Base-by-base conservation (phyloP, 2,888 invertebrate species). In the Lycia hirtaria region DNA sequence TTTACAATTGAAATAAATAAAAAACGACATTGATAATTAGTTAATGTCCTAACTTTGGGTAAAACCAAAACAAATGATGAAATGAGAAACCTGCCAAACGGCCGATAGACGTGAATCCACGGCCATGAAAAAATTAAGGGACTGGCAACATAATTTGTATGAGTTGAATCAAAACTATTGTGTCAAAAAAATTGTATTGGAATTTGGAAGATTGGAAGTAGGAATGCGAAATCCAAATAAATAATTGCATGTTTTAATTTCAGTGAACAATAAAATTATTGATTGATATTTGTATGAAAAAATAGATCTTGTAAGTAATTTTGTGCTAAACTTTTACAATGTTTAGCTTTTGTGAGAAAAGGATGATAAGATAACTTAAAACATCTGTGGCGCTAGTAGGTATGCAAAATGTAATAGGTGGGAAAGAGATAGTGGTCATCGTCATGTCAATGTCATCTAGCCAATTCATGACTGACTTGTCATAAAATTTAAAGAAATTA, bases 401-500 rank as follows among this genome's bases (percentile, higher is more conserved):
- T 67, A 71, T 37, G 68, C 43, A 19, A 53, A 59, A 67, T 56
- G 20, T 14, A 30, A 56, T 60, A 45, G 38, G 76, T 67, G 59
- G 33, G 67, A 79, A 69, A 74, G 77, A 76, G 80, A 75, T 14
- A 32, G 62, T 51, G 22, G 57, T 60, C 64, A 33, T 1, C 1
- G 60, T 67, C 24, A 69, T 77, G 78, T 79, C 78, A 79, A 71
- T 78, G 78, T 76, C 77, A 76, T 28, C 10, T 67, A 58, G 56
- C 63, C 67, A 68, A 63, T 65, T 60, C 69, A 69, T 68, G 73
- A 74, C 68, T 64, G 62, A 69, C 44, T 67, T 64, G 67, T 64
- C 62, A 56, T 63, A 68, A 50, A 62, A 65, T 60, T 56, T 64
- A 26, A 41, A 41, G 62, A 35, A 35, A 17, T 64, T 68, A 62